phyloP scores from a whole-genome alignment of 1,140 invertebrate genomes.

The Zaprionus lachaisei region DNA sequence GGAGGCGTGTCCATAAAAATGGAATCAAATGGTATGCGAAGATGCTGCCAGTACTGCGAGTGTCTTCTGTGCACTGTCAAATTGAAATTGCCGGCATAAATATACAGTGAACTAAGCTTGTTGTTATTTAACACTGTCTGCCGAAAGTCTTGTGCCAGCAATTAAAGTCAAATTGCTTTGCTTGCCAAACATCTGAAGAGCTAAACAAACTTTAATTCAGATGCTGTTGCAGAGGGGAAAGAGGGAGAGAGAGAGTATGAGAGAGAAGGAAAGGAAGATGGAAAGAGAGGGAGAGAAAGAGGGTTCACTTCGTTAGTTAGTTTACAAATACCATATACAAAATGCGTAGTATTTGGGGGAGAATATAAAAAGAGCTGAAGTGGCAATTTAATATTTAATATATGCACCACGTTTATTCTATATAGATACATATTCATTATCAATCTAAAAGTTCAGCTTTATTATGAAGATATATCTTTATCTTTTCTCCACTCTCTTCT shows the following conservation, averaged over 20 bases:
- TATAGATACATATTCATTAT: too few species aligned
- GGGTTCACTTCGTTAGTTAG: neutral
- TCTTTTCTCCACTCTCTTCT: too few species aligned
- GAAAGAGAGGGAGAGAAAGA: neutral
- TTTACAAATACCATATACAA: neutral
- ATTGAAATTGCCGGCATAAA: neutral
- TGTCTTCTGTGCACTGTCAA: neutral
- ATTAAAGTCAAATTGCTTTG: slow-evolving; percentile 4
- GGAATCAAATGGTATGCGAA: slow-evolving; percentile 18
- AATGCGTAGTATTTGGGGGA: neutral
- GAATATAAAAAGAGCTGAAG: too few species aligned
- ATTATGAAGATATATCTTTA: too few species aligned
- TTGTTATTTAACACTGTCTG: slow-evolving; percentile 8
- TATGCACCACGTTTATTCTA: too few species aligned
- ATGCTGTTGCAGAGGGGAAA: neutral
- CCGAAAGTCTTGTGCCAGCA: neutral
- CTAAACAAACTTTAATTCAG: neutral
- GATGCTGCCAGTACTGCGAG: neutral
- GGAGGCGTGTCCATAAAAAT: slow-evolving; percentile 20
- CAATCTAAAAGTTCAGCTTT: too few species aligned
- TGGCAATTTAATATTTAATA: too few species aligned
- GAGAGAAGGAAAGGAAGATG: neutral
- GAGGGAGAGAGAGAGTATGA: neutral
- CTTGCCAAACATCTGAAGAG: neutral
- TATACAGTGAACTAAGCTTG: neutral